Percentiles rank a stretch among this genome's conserved stretches.
Evolutionary conservation across 2,113 vertebrate species (phyloP).

Genomic region (Anguilla japonica): DNA sequence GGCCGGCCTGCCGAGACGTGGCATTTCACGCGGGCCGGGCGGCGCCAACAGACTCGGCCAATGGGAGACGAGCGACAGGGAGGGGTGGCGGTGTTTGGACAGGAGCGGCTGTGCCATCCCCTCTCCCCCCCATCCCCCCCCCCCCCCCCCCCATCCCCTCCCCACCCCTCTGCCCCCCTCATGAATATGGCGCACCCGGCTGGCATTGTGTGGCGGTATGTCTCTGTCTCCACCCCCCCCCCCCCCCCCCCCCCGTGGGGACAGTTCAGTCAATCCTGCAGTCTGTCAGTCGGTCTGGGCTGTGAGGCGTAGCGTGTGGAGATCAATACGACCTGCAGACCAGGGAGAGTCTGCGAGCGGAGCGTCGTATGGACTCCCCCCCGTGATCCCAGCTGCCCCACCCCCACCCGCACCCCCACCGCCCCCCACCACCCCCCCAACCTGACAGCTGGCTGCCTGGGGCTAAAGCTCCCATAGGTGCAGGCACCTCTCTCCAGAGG

Average conservation of each 20-base stretch:
- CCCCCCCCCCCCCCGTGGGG: conserved; percentile 40
- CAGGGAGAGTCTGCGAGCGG: conserved; percentile 47
- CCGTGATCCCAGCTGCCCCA: too few species aligned
- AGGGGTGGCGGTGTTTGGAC: conserved; percentile 33
- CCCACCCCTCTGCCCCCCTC: conserved; percentile 38
- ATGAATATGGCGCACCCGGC: conserved; percentile 62
- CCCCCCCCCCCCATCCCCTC: conserved; percentile 43
- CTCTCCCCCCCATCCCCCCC: conserved; percentile 17
- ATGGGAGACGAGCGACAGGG: conserved; percentile 48
- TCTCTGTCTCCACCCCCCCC: conserved; percentile 48
- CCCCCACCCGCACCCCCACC: conserved; percentile 51
- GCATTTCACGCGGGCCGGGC: conserved; percentile 64
- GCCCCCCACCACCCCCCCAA: conserved; percentile 28
- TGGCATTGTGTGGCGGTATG: conserved; percentile 42
- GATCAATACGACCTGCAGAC: conserved; percentile 60
- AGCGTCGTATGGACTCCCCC: conserved; percentile 39
- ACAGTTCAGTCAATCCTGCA: conserved; percentile 62
- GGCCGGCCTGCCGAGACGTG: conserved; percentile 62
- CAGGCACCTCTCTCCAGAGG: not conserved
- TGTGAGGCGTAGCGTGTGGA: conserved; percentile 42
- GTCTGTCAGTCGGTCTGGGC: conserved; percentile 52
- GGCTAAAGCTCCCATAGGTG: conserved; percentile 19
- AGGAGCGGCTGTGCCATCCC: conserved; percentile 49
- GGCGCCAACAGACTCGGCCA: conserved; percentile 63
- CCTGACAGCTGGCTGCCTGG: conserved; percentile 55